A percentile compares a stretch with the other conserved stretches of the same genome.
Conservation (phyloP, 2,797 vertebrate species). For the Lacerta bilineata region DNA sequence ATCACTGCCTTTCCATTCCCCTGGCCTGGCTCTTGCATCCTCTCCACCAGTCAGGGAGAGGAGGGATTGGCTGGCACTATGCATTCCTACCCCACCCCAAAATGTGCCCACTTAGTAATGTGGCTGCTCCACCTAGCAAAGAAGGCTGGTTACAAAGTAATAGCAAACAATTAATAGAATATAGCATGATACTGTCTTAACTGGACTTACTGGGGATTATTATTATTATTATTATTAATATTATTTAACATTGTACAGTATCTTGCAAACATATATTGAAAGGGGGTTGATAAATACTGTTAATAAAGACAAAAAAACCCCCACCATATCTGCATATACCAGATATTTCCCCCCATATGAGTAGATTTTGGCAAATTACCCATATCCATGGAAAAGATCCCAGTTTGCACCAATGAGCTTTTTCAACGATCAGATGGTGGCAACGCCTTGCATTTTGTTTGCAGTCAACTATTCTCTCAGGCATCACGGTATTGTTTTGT, state of each 20-base stretch:
- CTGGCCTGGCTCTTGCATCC: too few species aligned
- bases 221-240: neutral
- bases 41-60: too few species aligned
- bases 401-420: constrained; percentile 6
- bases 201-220: neutral
- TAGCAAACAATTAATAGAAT: too few species aligned
- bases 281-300: neutral
- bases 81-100: too few species aligned
- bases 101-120: too few species aligned
- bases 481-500: constrained; percentile 44
- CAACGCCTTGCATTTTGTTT: constrained; percentile 15
- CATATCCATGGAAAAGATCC: neutral
- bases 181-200: neutral
- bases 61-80: too few species aligned
- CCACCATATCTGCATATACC: neutral
- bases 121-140: too few species aligned
- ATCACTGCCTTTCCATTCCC: too few species aligned
- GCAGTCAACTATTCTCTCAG: neutral
- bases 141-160: too few species aligned
- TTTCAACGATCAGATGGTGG: constrained; percentile 50
- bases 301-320: neutral
- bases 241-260: neutral
- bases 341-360: neutral
- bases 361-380: neutral
- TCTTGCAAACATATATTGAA: neutral